Evolutionary conservation across 2,888 invertebrate genomes (phyloP).

Genomic region (Spodoptera exigua): DNA sequence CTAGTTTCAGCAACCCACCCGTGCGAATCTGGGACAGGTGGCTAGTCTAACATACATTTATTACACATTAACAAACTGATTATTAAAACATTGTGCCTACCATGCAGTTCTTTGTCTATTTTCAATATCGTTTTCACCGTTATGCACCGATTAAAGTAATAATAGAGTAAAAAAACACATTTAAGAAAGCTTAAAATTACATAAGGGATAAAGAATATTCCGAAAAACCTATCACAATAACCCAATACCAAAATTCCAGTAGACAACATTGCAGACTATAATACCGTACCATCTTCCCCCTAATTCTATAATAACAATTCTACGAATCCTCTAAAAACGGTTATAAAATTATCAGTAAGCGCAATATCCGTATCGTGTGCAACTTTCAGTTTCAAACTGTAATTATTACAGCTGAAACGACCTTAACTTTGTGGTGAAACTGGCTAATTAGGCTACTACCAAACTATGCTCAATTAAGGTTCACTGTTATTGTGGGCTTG

Average conservation of each 20-base stretch:
- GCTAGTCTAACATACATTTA: too few relatives aligned
- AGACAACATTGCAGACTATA: conserved; percentile 3
- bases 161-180: too few relatives aligned
- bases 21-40: too few relatives aligned
- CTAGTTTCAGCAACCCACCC: too few relatives aligned
- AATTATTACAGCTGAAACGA: conserved; percentile 48
- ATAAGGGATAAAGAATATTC: too few relatives aligned
- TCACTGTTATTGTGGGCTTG: conserved; percentile 29
- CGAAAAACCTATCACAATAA: background rate
- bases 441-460: conserved; percentile 49
- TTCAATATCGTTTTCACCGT: too few relatives aligned
- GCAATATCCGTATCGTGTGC: conserved; percentile 32
- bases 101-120: too few relatives aligned
- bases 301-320: conserved; percentile 49
- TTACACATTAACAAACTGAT: too few relatives aligned
- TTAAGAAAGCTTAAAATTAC: too few relatives aligned
- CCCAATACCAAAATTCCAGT: conserved; percentile 27
- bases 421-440: conserved; percentile 45
- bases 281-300: background rate
- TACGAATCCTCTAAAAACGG: conserved; percentile 48
- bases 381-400: conserved; percentile 44
- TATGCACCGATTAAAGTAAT: too few relatives aligned
- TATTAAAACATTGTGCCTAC: too few relatives aligned
- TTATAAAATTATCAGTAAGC: conserved; percentile 51
- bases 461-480: conserved; percentile 44